Percentiles rank a stretch among this genome's conserved stretches.
Conservation (phyloP, 2,888 invertebrate species). For the Brenthis hecate region DNA sequence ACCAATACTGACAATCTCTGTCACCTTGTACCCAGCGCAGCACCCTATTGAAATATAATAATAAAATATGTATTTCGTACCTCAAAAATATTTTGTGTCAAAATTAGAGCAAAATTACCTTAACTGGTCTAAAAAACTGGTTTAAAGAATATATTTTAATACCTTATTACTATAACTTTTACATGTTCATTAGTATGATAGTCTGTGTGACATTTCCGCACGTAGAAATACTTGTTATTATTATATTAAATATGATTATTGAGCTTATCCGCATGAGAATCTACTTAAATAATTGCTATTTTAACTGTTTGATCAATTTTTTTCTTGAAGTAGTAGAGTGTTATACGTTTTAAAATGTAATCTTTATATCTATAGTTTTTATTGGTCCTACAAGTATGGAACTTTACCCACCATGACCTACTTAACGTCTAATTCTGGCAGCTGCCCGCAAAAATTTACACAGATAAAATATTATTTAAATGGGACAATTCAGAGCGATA, state of each 20-base stretch:
- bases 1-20: too few species aligned
- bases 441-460: constrained; percentile 8
- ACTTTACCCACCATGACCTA: background rate
- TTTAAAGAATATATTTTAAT: constrained; percentile 14
- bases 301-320: background rate
- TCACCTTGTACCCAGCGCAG: background rate
- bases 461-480: constrained; percentile 5
- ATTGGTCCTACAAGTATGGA: too few species aligned
- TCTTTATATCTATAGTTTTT: too few species aligned
- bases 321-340: too few species aligned
- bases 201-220: constrained; percentile 19
- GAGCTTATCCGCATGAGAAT: background rate
- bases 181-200: constrained; percentile 4
- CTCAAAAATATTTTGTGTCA: constrained; percentile 12
- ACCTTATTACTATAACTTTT: background rate
- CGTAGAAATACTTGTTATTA: constrained; percentile 11
- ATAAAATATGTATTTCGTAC: background rate
- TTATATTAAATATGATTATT: constrained; percentile 8
- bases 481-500: constrained; percentile 1
- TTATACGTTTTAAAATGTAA: too few species aligned
- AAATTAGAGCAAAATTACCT: constrained; percentile 12
- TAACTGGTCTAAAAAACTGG: constrained; percentile 5
- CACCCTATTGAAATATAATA: constrained; percentile 11
- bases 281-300: background rate
- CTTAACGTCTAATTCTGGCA: background rate